phyloP scores from a whole-genome alignment of 2,888 invertebrate genomes.

The Physocephala rufipes region DNA sequence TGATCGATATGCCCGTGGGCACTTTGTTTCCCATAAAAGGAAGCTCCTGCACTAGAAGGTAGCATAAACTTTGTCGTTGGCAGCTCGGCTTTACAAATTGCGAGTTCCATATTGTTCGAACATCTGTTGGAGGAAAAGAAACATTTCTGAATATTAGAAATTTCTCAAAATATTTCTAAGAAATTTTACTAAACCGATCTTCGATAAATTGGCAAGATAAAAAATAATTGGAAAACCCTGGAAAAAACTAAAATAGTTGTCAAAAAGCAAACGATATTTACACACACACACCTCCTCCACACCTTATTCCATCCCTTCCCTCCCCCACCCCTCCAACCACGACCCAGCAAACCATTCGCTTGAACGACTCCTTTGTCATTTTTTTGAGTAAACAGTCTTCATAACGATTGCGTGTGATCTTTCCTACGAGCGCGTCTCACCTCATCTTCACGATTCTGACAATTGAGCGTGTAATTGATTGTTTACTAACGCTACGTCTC shows the following conservation, averaged over 20 bases:
- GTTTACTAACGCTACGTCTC: neutral
- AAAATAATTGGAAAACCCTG: neutral
- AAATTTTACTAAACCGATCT: no score
- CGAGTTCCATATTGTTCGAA: constrained; percentile 60
- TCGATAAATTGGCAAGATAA: no score
- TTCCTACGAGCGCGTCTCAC: constrained; percentile 2
- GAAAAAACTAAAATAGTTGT: neutral
- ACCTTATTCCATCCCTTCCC: no score
- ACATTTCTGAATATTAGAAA: no score
- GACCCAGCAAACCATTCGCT: no score
- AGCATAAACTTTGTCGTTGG: constrained; percentile 62
- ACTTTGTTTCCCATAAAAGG: constrained; percentile 53
- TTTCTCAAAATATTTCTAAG: no score
- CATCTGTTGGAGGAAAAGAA: constrained; percentile 50
- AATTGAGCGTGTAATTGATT: constrained; percentile 6
- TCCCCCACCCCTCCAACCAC: no score
- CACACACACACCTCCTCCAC: no score
- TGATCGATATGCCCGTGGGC: constrained; percentile 56
- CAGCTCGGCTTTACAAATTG: constrained; percentile 62
- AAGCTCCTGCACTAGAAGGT: constrained; percentile 51
- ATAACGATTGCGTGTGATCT: neutral
- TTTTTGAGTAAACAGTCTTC: no score
- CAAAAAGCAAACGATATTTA: no score
- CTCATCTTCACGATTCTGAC: constrained; percentile 8
- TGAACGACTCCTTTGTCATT: no score